Conservation (phyloP, 64 coral and sea anemone species). For the Platygyra sinensis region DNA sequence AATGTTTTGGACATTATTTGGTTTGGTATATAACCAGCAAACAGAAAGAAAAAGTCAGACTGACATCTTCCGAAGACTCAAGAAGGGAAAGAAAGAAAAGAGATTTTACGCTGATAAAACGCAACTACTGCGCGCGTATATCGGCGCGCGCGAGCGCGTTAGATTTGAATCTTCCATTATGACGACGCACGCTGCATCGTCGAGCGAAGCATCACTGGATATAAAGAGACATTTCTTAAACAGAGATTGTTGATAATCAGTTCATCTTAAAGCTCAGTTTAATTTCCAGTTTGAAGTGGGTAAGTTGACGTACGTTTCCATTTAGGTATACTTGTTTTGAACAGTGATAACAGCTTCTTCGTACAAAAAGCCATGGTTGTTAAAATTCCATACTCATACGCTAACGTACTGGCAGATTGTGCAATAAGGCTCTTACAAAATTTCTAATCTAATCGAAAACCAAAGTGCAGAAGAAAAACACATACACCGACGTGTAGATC, state of each 20-base stretch:
- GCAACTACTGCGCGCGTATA: neutral
- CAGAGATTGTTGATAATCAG: neutral
- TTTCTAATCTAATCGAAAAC: neutral
- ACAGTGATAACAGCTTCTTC: too few relatives aligned
- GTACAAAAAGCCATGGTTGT: too few relatives aligned
- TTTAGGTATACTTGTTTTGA: too few relatives aligned
- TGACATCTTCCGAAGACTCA: too few relatives aligned
- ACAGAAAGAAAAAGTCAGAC: too few relatives aligned
- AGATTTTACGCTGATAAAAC: too few relatives aligned
- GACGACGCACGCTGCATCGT: neutral
- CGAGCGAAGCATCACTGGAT: neutral
- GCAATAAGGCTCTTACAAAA: neutral
- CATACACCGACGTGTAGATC: neutral
- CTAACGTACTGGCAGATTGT: neutral
- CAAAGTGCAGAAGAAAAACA: neutral
- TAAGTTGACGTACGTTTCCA: too few relatives aligned
- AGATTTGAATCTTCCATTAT: constrained; percentile 30
- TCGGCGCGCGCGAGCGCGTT: too few relatives aligned
- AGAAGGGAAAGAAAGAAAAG: too few relatives aligned
- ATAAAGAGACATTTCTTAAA: neutral
- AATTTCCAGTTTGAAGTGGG: neutral
- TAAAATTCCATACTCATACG: too few relatives aligned
- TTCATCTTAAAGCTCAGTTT: neutral
- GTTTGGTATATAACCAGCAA: too few relatives aligned
- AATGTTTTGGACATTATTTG: too few relatives aligned